phyloP scores from a whole-genome alignment of 2,888 invertebrate genomes.

The Drosophila peninsularis region DNA sequence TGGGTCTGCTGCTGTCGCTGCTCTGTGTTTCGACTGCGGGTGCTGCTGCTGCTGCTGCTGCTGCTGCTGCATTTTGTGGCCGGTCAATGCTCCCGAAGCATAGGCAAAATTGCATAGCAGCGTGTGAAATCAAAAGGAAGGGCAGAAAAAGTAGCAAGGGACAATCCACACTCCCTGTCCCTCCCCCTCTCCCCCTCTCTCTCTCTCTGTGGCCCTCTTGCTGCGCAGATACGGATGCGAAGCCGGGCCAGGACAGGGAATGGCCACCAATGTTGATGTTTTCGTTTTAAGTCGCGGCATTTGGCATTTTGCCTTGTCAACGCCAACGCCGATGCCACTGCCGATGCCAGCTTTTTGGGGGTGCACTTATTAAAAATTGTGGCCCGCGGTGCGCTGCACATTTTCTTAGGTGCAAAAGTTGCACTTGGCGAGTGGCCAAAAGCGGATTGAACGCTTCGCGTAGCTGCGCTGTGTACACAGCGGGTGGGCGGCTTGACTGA shows the following conservation, averaged over 20 bases:
- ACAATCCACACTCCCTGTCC: not conserved
- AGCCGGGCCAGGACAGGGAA: conserved; percentile 4
- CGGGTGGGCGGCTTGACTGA: conserved; percentile 43
- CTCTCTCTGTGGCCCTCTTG: not conserved
- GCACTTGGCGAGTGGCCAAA: conserved; percentile 63
- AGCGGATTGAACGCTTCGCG: conserved; percentile 23
- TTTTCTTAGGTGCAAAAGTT: conserved; percentile 79
- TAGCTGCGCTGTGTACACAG: not conserved
- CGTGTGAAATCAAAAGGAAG: conserved; percentile 56
- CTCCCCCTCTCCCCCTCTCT: not conserved
- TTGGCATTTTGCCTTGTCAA: conserved; percentile 71
- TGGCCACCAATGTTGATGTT: conserved; percentile 52
- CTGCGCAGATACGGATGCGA: conserved; percentile 36
- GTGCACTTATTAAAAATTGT: conserved; percentile 59
- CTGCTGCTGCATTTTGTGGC: conserved; percentile 27
- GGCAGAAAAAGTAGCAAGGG: conserved; percentile 33
- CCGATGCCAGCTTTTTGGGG: conserved; percentile 44
- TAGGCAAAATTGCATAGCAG: conserved; percentile 49
- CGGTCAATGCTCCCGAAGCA: conserved; percentile 59
- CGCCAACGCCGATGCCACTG: conserved; percentile 25
- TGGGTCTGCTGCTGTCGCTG: not conserved
- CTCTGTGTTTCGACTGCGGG: conserved; percentile 12
- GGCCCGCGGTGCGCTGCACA: conserved; percentile 45
- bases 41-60: not conserved
- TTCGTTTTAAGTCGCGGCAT: conserved; percentile 72